Base-by-base conservation (phyloP, 1,140 invertebrate genomes). In the Oscheius sp. region DNA sequence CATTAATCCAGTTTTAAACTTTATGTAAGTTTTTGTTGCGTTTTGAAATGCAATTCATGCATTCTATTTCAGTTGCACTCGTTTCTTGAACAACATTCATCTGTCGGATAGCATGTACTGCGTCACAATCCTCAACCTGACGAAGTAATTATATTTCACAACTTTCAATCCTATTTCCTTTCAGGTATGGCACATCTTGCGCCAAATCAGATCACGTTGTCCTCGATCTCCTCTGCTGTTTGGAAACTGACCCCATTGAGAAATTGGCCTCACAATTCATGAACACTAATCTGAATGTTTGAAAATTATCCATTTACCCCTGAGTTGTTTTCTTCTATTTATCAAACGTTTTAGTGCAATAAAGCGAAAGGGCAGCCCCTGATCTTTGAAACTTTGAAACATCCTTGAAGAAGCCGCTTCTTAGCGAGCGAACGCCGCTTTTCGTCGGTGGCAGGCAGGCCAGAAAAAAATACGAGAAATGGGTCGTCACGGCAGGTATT, bases 61-160 rank as follows among this genome's bases (percentile, higher is more conserved):
- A n/a, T 20, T 1, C 7, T 20, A 45, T 68, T 76, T n/a, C 71
- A 76, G 75, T 26, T 68, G 55, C 29, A 74, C 66, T 42, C 71
- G 75, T 10, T 76, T 75, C 42, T 42, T 70, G 18, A 76, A 76
- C 65, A 76, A 76, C 49, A 76, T 76, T 46, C 69, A 76, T 62
- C 23, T 71, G 4, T 46, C 65, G 15, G 73, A 77, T 45, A 29
- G n/a, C 15, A 46, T 74, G 64, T 74, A 74, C 31, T 67, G 35
- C 2, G 64, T 67, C 7, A 62, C 55, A 3, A 69, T 74, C 23
- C 32, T 61, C 26, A 63, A 63, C 36, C 15, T 63, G 0, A 63
- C 32, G 23, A 63, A 32, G 1, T 63, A 42, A 32, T 13, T 32
- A n/a, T 32, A 26, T 63, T 34, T 34, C 36, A 15, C 13, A 59